Conservation (phyloP, 2,113 vertebrate species). For the Rhinoptilus africanus region DNA sequence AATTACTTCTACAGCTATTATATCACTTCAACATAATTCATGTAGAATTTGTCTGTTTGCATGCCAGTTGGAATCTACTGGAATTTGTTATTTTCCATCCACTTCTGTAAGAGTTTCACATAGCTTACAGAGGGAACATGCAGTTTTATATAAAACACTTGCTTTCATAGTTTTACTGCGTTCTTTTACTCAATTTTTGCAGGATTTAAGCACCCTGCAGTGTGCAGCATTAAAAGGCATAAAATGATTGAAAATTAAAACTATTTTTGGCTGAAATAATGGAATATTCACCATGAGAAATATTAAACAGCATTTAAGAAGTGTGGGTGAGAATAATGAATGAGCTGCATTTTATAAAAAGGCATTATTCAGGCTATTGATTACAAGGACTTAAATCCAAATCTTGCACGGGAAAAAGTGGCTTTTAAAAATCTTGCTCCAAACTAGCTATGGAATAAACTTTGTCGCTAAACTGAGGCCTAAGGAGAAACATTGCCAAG, state of each 20-base stretch:
- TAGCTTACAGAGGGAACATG: background rate
- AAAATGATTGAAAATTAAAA: constrained; percentile 16
- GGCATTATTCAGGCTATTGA: background rate
- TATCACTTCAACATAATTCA: background rate
- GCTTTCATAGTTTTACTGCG: background rate
- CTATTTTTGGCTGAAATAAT: constrained; percentile 28
- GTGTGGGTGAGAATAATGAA: constrained; percentile 30
- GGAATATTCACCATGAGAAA: constrained; percentile 21
- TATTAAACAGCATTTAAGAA: constrained; percentile 6
- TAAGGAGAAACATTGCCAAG: background rate
- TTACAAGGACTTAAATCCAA: background rate
- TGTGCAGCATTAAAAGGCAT: background rate
- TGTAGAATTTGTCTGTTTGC: background rate
- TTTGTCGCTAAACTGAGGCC: background rate
- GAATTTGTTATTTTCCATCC: constrained; percentile 19
- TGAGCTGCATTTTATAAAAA: constrained; percentile 4
- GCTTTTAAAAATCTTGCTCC: background rate
- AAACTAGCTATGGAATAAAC: background rate
- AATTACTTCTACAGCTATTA: background rate
- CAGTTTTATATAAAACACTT: background rate
- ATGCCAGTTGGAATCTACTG: background rate
- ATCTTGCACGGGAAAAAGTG: background rate
- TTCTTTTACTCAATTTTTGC: background rate
- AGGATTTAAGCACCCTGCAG: background rate
- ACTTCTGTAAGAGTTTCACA: background rate